phyloP scores from a whole-genome alignment of 2,797 vertebrate genomes.

The Danio tinwini region DNA sequence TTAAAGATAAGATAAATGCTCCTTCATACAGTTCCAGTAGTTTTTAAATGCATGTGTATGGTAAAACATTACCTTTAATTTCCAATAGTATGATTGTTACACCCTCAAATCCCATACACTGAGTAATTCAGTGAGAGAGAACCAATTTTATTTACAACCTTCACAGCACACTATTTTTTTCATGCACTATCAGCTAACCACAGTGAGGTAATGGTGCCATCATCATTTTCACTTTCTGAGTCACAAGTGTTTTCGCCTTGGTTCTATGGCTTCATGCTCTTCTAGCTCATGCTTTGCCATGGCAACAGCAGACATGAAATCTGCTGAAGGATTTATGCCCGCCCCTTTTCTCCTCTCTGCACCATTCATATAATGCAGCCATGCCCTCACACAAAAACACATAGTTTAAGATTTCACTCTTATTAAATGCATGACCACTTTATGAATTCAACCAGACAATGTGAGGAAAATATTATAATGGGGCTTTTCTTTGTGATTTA shows the following conservation, averaged over 20 bases:
- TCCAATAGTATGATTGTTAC: not conserved
- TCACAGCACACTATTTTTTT: slow-evolving; percentile 49
- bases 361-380: slow-evolving; percentile 33
- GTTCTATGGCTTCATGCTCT: slow-evolving; percentile 61
- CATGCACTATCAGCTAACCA: slow-evolving; percentile 59
- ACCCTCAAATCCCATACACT: slow-evolving; percentile 11
- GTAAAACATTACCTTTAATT: not conserved
- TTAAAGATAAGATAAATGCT: not conserved
- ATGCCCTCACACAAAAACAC: slow-evolving; percentile 40
- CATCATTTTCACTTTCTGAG: slow-evolving; percentile 45
- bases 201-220: slow-evolving; percentile 53
- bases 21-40: not conserved
- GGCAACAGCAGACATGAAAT: slow-evolving; percentile 72
- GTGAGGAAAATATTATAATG: not conserved
- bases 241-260: slow-evolving; percentile 55
- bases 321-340: slow-evolving; percentile 67
- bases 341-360: slow-evolving; percentile 43
- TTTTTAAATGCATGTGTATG: not conserved
- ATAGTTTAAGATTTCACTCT: slow-evolving; percentile 1
- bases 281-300: slow-evolving; percentile 72
- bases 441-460: not conserved
- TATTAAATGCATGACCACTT: slow-evolving; percentile 21
- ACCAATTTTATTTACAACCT: slow-evolving; percentile 38
- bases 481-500: not conserved
- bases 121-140: slow-evolving; percentile 38